Percentiles rank a stretch among this genome's conserved stretches.
Conservation (phyloP, 37 sponge, comb jelly and placozoan genomes). For the Beroe forskalii region DNA sequence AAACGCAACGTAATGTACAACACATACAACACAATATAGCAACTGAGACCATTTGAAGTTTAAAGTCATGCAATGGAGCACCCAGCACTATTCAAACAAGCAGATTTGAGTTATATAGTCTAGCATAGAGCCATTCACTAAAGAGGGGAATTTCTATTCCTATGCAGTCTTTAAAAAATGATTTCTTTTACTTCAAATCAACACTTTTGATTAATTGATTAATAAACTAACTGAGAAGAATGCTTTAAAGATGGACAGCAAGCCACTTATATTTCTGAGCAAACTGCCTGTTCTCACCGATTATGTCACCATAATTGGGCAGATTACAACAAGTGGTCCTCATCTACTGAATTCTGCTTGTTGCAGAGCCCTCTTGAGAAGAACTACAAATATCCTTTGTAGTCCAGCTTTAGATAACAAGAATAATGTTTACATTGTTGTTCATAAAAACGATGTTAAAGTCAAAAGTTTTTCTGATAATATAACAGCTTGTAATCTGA, state of each 20-base stretch:
- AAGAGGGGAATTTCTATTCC: too few relatives aligned
- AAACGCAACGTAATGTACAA: too few relatives aligned
- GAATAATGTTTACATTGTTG: slow-evolving; percentile 48
- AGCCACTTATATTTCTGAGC: slow-evolving; percentile 30
- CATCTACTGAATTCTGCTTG: slow-evolving; percentile 58
- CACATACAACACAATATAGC: too few relatives aligned
- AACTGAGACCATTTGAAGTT: too few relatives aligned
- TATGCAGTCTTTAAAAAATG: too few relatives aligned
- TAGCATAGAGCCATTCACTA: too few relatives aligned
- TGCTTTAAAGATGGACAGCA: slow-evolving; percentile 31
- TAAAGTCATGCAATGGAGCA: too few relatives aligned
- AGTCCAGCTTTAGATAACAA: slow-evolving; percentile 4
- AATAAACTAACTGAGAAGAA: too few relatives aligned
- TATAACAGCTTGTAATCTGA: slow-evolving; percentile 12
- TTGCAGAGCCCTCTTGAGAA: slow-evolving; percentile 36
- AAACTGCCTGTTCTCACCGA: background rate
- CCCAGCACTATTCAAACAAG: too few relatives aligned
- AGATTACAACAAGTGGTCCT: slow-evolving; percentile 29
- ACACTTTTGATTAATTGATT: too few relatives aligned
- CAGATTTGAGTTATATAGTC: too few relatives aligned
- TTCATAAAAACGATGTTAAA: slow-evolving; percentile 42
- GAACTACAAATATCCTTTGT: background rate
- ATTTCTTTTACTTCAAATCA: too few relatives aligned
- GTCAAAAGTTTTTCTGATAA: background rate
- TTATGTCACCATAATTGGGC: slow-evolving; percentile 16